Evolutionary conservation across 1,140 invertebrate genomes (phyloP), one percentile per base, ranked within the genome.

Genomic region (Zaprionus ghesquierei): DNA sequence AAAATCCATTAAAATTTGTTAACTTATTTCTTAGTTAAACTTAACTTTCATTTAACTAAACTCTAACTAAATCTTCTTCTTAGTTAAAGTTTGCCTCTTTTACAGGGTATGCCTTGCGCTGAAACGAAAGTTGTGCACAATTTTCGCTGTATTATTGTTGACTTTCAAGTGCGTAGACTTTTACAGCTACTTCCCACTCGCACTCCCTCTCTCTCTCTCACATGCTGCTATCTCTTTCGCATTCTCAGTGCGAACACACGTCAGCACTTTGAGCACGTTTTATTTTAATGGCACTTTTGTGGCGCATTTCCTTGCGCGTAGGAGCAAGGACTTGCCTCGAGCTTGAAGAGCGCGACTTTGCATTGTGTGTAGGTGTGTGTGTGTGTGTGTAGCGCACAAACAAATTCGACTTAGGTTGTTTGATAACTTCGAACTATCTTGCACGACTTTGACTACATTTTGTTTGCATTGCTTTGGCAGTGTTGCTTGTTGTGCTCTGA

Each of bases 201-300:
- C 12, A 10, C 5, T 23, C 31, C 4, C 33, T 25, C n/a, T 12
- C 13, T 25, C 54, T 20, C 46, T n/a, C 20, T 27, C 22, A 5
- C 10, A 41, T 41, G 15, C 35, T 41, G 6, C 13, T 41, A 9
- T 46, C 10, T 22, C 41, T 12, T 46, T 46, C 9, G 2, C 10
- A 53, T 53, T 46, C 15, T n/a, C 9, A n/a, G 33, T 35, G 35
- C 23, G 20, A 8, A 63, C 46, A 70, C 72, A 75, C 74, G 69
- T 79, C 69, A 69, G 70, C 73, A 82, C 64, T 72, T 74, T 72
- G 53, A 80, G 77, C 84, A 89, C 84, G 85, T 89, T 89, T 89
- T 89, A 89, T 89, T 84, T 89, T 89, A 89, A 89, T 89, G 65
- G 74, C 77, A 81, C 84, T 89, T 79, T 89, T 80, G 74, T 89